Evolutionary conservation across 2,797 vertebrate genomes (phyloP).

Genomic region (Mareca penelope): DNA sequence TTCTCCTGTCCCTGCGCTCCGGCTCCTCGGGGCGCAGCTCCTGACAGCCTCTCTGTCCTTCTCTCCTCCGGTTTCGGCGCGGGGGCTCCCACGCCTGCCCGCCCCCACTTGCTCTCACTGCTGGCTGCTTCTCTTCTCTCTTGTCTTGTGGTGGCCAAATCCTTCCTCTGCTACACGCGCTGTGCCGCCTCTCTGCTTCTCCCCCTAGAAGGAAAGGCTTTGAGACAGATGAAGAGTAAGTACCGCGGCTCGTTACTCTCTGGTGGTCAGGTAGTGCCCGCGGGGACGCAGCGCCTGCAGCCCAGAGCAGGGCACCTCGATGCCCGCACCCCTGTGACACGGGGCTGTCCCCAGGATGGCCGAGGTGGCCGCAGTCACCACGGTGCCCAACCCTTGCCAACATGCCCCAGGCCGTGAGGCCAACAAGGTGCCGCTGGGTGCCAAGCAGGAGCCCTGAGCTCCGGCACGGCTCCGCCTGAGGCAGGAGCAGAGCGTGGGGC

Average conservation of each 20-base stretch:
- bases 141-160: constrained; percentile 52
- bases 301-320: background rate
- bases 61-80: constrained; percentile 42
- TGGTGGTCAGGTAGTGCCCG: background rate
- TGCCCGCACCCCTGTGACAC: background rate
- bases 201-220: constrained; percentile 77
- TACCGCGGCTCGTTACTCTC: constrained; percentile 20
- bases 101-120: constrained; percentile 56
- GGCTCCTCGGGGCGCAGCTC: background rate
- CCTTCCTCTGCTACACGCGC: constrained; percentile 47
- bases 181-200: constrained; percentile 60
- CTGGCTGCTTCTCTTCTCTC: constrained; percentile 58
- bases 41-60: constrained; percentile 53
- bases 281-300: too few species aligned
- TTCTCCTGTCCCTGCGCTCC: background rate
- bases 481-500: background rate
- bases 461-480: background rate
- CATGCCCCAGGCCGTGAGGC: background rate
- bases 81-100: constrained; percentile 11
- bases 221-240: constrained; percentile 83
- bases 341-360: too few species aligned
- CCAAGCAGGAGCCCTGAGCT: accelerated
- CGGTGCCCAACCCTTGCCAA: background rate
- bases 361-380: too few species aligned
- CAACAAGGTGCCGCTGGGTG: background rate